Conservation (phyloP, 1,140 invertebrate species). For the Adoxophyes honmai region DNA sequence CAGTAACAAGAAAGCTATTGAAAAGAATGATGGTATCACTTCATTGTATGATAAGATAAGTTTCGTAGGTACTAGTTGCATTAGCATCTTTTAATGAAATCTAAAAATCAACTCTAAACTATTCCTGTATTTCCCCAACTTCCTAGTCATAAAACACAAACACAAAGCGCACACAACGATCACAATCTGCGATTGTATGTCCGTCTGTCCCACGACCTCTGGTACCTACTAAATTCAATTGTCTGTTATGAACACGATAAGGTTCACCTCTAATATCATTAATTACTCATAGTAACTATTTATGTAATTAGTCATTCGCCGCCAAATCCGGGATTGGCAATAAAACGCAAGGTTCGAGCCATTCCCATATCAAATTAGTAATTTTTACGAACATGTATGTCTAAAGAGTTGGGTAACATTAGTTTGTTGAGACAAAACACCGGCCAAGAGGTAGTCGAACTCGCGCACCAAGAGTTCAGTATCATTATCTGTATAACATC, state of each 20-base stretch:
- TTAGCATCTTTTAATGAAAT: constrained; percentile 1
- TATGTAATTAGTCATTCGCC: constrained; percentile 31
- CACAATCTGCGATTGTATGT: constrained; percentile 43
- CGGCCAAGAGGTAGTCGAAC: too few relatives aligned
- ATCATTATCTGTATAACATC: too few relatives aligned
- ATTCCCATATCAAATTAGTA: constrained; percentile 19
- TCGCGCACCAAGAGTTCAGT: too few relatives aligned
- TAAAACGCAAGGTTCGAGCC: constrained; percentile 14
- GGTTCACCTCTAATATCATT: constrained; percentile 40
- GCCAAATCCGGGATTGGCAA: constrained; percentile 31
- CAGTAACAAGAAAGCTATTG: too few relatives aligned
- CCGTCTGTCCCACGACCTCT: constrained; percentile 56
- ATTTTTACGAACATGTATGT: too few relatives aligned
- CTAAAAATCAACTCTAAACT: too few relatives aligned
- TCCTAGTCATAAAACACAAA: constrained; percentile 53
- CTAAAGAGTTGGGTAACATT: too few relatives aligned
- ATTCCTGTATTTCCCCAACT: constrained; percentile 16
- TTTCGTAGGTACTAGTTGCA: too few relatives aligned
- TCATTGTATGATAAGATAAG: too few relatives aligned
- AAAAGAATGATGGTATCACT: too few relatives aligned
- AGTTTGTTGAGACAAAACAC: too few relatives aligned
- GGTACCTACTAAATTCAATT: constrained; percentile 59
- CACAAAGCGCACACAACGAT: constrained; percentile 57
- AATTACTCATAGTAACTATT: constrained; percentile 52
- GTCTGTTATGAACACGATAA: constrained; percentile 44